Conservation (phyloP, 2,888 invertebrate species). For the Dolichomitus sp. region DNA sequence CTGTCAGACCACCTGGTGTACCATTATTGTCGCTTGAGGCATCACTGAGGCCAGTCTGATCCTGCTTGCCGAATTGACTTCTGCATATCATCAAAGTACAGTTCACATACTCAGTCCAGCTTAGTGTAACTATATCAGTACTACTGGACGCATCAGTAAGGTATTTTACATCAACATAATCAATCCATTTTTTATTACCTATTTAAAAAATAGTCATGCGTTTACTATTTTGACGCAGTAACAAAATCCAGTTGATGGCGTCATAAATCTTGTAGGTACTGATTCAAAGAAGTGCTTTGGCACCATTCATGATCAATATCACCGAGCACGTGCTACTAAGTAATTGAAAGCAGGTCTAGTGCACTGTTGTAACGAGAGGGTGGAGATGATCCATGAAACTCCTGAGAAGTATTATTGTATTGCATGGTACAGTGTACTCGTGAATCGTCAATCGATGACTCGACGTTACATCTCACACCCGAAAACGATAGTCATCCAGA, state of each 20-base stretch:
- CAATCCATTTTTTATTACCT: background rate
- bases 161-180: background rate
- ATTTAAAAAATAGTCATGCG: background rate
- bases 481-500: conserved; percentile 59
- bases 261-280: background rate
- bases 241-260: background rate
- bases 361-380: conserved; percentile 22
- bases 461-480: conserved; percentile 18
- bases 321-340: conserved; percentile 42
- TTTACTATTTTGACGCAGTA: background rate
- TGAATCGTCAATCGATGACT: conserved; percentile 45
- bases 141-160: too few relatives aligned
- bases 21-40: background rate
- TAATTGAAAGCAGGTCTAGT: conserved; percentile 51
- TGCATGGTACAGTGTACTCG: background rate
- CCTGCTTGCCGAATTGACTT: background rate
- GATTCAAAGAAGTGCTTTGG: background rate
- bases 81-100: too few relatives aligned
- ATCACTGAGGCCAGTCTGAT: background rate
- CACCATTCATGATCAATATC: conserved; percentile 37
- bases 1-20: background rate
- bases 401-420: conserved; percentile 11
- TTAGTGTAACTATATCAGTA: background rate
- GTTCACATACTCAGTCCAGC: background rate
- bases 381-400: conserved; percentile 44